Evolutionary conservation across 92 coral and sea anemone species (phyloP), one percentile per base, ranked within the genome.

Genomic region (Actinernus sp.): DNA sequence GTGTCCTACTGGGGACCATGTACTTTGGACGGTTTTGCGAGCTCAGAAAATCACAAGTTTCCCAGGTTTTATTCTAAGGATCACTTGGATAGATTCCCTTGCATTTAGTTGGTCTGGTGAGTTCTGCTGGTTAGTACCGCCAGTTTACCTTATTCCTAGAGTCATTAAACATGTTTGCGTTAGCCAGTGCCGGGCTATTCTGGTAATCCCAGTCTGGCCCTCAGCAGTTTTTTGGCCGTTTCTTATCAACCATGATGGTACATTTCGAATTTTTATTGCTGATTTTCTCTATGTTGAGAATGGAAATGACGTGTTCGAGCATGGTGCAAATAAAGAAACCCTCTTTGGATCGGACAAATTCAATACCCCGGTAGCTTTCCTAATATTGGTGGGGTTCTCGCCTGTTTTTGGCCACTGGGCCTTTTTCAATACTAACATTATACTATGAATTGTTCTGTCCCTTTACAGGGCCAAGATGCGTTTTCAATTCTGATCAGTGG

Each of bases 251-350:
- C 17, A 31, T 14, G 16, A 46, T 10, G 52, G 52, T 5, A 8
- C 52, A 19, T 10, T 19, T 20, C 18, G 26, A 50, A 17, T 29
- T 3, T 50, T 50, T 20, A 49, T 49, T 25, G 30, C 24, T 5
- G 57, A 49, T 55, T 69, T 12, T 32, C 52, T 49, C 18, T 74
- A 61, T 23, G 43, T 76, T 7, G 76, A 79, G 24, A 66, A 73
- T 48, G 88, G 84, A 10, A 68, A 46, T 19, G 76, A 74, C 8
- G 84, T 80, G 24, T 86, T 68, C 61, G 84, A 70, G 24, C 88
- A 86, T 1, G 87, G 88, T 21, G 61, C 62, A 0, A 74, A 86
- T 57, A 86, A 86, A 48, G 44, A 72, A 40, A 39, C 79, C 16
- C 31, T 76, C 14, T 86, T 80, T 60, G 92, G 88, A 12, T 86